Evolutionary conservation across 2,797 vertebrate species (phyloP).

Genomic region (Enteromius mattozi): DNA sequence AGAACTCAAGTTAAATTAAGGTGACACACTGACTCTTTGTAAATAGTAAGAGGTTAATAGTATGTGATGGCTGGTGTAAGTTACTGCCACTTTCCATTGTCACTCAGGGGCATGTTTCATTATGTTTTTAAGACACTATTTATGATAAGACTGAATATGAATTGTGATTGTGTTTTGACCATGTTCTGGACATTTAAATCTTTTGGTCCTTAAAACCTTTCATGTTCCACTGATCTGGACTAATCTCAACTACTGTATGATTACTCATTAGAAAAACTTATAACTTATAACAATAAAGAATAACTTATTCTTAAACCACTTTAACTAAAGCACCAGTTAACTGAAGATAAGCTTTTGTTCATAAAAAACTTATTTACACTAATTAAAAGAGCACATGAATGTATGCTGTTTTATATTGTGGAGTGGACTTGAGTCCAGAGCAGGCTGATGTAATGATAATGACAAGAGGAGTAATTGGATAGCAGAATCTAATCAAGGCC

Average conservation of each 20-base stretch:
- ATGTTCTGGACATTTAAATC: neutral
- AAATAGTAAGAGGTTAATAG: constrained; percentile 50
- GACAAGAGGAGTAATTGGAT: constrained; percentile 56
- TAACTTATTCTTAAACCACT: neutral
- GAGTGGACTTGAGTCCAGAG: neutral
- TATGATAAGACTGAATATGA: constrained; percentile 48
- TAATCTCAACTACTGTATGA: neutral
- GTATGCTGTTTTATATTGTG: constrained; percentile 28
- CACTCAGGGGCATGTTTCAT: constrained; percentile 36
- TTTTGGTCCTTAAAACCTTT: neutral
- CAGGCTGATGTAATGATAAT: constrained; percentile 51
- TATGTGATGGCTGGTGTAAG: constrained; percentile 33
- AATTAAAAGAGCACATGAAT: constrained; percentile 24
- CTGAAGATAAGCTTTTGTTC: neutral
- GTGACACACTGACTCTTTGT: constrained; percentile 43
- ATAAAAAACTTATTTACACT: constrained; percentile 19
- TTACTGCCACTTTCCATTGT: constrained; percentile 17
- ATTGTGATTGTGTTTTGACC: constrained; percentile 18
- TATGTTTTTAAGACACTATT: constrained; percentile 36
- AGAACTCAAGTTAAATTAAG: constrained; percentile 48
- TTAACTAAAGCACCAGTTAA: neutral
- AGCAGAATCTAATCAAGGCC: constrained; percentile 56
- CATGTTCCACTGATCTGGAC: neutral
- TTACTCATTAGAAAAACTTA: neutral
- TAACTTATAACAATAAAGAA: no score